Conservation (phyloP, 2,888 invertebrate genomes). For the Rotaria macrura region DNA sequence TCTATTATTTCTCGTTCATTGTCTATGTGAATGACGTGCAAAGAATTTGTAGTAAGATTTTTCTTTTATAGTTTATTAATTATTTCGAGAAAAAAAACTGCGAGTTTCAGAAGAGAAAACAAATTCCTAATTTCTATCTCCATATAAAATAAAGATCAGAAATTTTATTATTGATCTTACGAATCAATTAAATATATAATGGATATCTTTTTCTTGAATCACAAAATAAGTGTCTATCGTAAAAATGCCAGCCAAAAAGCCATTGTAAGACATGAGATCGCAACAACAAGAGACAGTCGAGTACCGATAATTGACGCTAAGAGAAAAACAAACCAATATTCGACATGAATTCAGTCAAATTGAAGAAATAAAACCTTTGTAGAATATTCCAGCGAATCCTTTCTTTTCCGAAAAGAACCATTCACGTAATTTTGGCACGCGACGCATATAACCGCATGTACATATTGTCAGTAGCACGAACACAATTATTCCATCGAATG, state of each 20-base stretch:
- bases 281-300: slow-evolving; percentile 48
- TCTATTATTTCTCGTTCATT: no score
- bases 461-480: slow-evolving; percentile 50
- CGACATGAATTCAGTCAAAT: neutral
- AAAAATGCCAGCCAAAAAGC: slow-evolving; percentile 47
- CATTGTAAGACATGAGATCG: slow-evolving; percentile 45
- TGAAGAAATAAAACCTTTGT: slow-evolving; percentile 46
- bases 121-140: neutral
- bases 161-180: neutral
- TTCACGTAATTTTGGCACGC: slow-evolving; percentile 49
- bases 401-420: slow-evolving; percentile 52
- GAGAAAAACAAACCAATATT: slow-evolving; percentile 29
- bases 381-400: slow-evolving; percentile 51
- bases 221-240: slow-evolving; percentile 37
- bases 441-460: slow-evolving; percentile 51
- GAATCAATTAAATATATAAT: neutral
- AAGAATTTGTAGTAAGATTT: neutral
- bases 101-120: neutral
- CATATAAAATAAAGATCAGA: neutral
- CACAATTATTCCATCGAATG: slow-evolving; percentile 51
- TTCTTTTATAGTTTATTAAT: neutral
- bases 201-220: neutral
- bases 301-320: slow-evolving; percentile 50
- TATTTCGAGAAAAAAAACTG: neutral
- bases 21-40: no score